Percentiles rank a stretch among this genome's conserved stretches.
These are phyloP conservation scores for Takifugu ocellatus DNA, from an alignment of 2,797 vertebrate species.

Conservation along the genomic window DNA sequence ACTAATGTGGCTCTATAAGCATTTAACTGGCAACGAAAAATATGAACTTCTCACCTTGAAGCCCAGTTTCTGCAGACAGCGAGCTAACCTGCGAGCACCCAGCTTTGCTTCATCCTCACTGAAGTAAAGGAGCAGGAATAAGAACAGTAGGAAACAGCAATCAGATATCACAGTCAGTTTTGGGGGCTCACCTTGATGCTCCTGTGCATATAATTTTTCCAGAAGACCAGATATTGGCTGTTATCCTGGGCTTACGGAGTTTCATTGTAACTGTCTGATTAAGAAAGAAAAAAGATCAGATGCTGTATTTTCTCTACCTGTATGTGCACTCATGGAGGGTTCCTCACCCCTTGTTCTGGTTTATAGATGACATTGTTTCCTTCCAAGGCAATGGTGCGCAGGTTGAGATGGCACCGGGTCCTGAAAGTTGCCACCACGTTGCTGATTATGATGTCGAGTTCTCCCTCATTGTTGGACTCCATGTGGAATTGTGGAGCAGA, in stretches of 20 bases:
- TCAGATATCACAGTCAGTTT: not conserved
- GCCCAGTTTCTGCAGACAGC: slow-evolving; percentile 95
- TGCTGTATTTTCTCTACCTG: not conserved
- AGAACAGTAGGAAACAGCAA: not conserved
- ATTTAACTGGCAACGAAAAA: too few relatives aligned
- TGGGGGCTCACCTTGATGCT: slow-evolving; percentile 88
- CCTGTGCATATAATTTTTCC: slow-evolving; percentile 99
- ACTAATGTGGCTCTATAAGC: too few relatives aligned
- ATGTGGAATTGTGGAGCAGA: slow-evolving; percentile 76
- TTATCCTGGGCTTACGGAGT: slow-evolving; percentile 95
- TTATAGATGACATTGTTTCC: slow-evolving; percentile 98
- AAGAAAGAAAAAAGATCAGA: not conserved
- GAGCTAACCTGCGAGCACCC: slow-evolving; percentile 94
- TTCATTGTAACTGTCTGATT: slow-evolving; percentile 98
- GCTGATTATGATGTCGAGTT: slow-evolving; percentile 96
- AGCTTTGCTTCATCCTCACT: slow-evolving; percentile 82
- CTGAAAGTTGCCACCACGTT: slow-evolving; percentile 98
- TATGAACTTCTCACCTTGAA: slow-evolving; percentile 83
- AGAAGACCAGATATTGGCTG: slow-evolving; percentile 99
- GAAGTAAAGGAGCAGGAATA: not conserved
- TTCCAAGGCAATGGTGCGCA: slow-evolving; percentile 95
- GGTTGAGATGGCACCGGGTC: slow-evolving; percentile 98
- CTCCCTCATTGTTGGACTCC: slow-evolving; percentile 95
- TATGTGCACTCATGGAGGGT: not conserved
- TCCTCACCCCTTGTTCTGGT: slow-evolving; percentile 93